A percentile compares a stretch with the other conserved stretches of the same genome.
phyloP scores from a whole-genome alignment of 2,888 invertebrate species.

The Agrotis puta region DNA sequence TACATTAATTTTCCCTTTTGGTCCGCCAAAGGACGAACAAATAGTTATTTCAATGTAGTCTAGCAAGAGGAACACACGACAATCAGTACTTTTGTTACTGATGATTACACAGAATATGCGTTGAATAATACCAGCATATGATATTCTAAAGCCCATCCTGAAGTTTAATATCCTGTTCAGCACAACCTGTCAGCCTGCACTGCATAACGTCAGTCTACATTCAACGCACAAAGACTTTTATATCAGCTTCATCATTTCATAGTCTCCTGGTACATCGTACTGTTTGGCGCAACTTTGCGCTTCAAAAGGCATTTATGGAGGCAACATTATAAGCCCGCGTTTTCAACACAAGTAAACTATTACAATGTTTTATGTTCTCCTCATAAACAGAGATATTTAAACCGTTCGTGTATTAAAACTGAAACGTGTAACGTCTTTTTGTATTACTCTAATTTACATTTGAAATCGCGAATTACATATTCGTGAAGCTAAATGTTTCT shows the following conservation, averaged over 20 bases:
- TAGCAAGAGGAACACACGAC: background rate
- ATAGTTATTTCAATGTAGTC: background rate
- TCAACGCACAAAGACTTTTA: conserved; percentile 54
- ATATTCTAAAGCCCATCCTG: conserved; percentile 25
- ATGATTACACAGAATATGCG: background rate
- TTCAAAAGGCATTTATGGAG: conserved; percentile 52
- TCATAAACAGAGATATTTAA: conserved; percentile 51
- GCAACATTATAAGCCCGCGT: conserved; percentile 52
- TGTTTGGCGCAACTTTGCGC: conserved; percentile 49
- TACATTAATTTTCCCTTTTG: background rate
- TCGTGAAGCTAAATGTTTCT: conserved; percentile 19
- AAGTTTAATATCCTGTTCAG: conserved; percentile 50
- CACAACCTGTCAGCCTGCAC: conserved; percentile 40
- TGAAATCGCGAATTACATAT: conserved; percentile 39
- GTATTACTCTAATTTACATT: conserved; percentile 24
- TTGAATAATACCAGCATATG: conserved; percentile 13
- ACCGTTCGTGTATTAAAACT: conserved; percentile 42
- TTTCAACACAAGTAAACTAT: conserved; percentile 55
- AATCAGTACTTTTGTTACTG: background rate
- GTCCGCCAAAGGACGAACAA: background rate
- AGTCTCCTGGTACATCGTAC: conserved; percentile 27
- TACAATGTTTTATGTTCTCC: conserved; percentile 36
- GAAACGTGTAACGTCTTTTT: conserved; percentile 22
- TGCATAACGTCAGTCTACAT: conserved; percentile 41
- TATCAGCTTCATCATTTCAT: conserved; percentile 58